Evolutionary conservation across 2,797 vertebrate species (phyloP), one percentile per base, ranked within the genome.

Genomic region (Phrynocephalus guinanensis): DNA sequence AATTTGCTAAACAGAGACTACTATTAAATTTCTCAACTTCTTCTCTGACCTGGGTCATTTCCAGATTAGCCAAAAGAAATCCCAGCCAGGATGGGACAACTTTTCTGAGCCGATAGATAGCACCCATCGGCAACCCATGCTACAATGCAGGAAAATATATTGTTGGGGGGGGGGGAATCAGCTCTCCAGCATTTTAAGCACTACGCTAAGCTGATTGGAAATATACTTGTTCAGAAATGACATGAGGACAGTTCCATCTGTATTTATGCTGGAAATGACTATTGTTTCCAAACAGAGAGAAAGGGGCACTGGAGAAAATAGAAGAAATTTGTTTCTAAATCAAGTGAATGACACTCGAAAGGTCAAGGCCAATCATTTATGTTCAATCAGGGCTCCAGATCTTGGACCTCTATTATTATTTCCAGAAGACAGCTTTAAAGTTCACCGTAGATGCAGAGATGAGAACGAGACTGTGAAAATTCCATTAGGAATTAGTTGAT

Each of bases 381-480:
- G 79, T 18, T 88, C 6, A 76, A 87, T 83, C 48, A 92, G 56
- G 71, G 82, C 80, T 89, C 48, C 87, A n/a, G 92, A 91, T 84
- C 90, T 90, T 91, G 81, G 63, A 82, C 83, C 88, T 82, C 5
- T 90, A 87, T 90, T 56, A 86, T 93, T 86, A 87, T 92, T 93
- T 93, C 86, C 92, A 93, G 92, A 86, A 91, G 92, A 72, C 85
- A 84, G 84, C 94, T 95, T 52, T 78, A 82, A 93, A 93, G 91
- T 92, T 94, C 86, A 77, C 44, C 79, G 83, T 72, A 85, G 81
- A 88, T 86, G 85, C 87, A 88, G 90, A 78, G 84, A 81, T 13
- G 86, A 85, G 91, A 89, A 81, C 76, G 91, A 93, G 87, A 83
- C 88, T 87, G 73, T 11, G 52, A 30, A 88, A 92, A 77, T 91